These are phyloP conservation scores for Sylvia borin DNA, from an alignment of 2,797 vertebrate species.

Conservation along the genomic window DNA sequence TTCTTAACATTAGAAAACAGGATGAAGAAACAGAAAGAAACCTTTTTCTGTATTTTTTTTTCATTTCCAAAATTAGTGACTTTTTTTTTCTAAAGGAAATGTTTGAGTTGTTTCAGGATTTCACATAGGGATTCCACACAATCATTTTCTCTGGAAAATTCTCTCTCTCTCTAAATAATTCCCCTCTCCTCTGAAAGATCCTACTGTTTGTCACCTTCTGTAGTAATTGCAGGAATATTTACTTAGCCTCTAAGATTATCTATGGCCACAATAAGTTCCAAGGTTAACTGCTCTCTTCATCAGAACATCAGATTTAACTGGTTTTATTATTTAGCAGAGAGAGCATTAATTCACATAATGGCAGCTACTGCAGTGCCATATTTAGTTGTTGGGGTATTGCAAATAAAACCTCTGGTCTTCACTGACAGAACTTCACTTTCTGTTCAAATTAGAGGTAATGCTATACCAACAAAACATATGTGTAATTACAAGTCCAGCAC, in stretches of 20 bases:
- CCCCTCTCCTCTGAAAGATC: not conserved
- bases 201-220: not conserved
- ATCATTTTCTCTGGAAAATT: not conserved
- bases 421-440: not conserved
- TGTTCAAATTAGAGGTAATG: not conserved
- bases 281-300: not conserved
- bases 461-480: not conserved
- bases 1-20: conserved; percentile 20
- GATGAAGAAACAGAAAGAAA: conserved; percentile 36
- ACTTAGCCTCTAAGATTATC: not conserved
- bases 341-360: not conserved
- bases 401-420: not conserved
- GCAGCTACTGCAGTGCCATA: not conserved
- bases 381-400: not conserved
- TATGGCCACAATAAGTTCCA: not conserved
- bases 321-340: not conserved
- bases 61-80: not conserved
- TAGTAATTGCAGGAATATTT: not conserved
- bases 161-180: not conserved
- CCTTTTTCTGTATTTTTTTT: not conserved
- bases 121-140: not conserved
- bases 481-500: not conserved
- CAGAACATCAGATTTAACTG: not conserved
- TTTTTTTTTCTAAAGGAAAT: not conserved
- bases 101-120: conserved; percentile 3